Conservation (phyloP, 2,797 vertebrate species). For the Holocentrus rufus region DNA sequence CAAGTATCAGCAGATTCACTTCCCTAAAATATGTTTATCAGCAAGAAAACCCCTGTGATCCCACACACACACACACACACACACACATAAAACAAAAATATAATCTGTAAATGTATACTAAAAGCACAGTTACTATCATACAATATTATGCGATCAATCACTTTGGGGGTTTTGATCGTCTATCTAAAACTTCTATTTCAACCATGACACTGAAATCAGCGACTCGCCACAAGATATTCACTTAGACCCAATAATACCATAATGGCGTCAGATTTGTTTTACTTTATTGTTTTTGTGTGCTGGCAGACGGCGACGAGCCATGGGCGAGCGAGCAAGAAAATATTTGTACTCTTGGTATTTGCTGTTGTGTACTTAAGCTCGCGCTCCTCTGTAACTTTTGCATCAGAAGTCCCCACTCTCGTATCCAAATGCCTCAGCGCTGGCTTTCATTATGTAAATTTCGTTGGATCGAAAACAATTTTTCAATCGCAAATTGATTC, state of each 20-base stretch:
- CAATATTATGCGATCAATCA: conserved; percentile 9
- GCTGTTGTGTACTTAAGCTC: conserved; percentile 31
- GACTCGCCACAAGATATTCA: conserved; percentile 48
- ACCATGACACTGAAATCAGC: conserved; percentile 44
- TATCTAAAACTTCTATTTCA: conserved; percentile 29
- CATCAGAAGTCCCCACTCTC: conserved; percentile 2
- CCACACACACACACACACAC: conserved; percentile 3
- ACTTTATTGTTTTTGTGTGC: conserved; percentile 48
- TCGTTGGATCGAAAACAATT: conserved; percentile 28
- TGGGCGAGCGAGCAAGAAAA: conserved; percentile 50
- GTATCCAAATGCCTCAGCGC: conserved; percentile 22
- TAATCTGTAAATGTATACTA: background rate
- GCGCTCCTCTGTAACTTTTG: conserved; percentile 8
- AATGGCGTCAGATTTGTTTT: conserved; percentile 56
- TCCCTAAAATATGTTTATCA: conserved; percentile 50
- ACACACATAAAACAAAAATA: conserved; percentile 5
- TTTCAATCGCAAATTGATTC: conserved; percentile 33
- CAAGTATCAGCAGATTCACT: conserved; percentile 61
- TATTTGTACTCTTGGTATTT: conserved; percentile 46
- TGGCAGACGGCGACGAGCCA: conserved; percentile 44
- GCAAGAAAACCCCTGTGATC: conserved; percentile 51
- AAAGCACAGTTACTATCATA: conserved; percentile 8
- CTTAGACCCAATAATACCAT: conserved; percentile 49
- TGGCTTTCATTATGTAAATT: conserved; percentile 57
- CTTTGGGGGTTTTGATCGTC: conserved; percentile 9